Conservation (phyloP, 1,140 invertebrate species). For the Elymnias hypermnestra region DNA sequence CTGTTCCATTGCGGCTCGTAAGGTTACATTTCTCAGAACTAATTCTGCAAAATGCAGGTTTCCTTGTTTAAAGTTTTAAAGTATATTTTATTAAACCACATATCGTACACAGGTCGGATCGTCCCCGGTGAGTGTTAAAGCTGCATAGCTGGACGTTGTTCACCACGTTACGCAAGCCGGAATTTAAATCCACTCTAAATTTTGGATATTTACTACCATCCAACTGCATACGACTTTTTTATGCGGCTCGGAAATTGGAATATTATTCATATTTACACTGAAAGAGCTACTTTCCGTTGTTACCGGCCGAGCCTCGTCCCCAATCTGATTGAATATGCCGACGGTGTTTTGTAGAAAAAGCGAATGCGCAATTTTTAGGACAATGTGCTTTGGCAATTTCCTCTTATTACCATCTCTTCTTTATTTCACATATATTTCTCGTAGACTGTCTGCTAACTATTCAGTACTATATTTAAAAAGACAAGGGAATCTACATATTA, state of each 20-base stretch:
- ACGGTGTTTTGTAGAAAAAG: neutral
- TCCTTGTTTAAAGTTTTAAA: too few relatives aligned
- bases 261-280: conserved; percentile 9
- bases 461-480: too few relatives aligned
- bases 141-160: neutral
- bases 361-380: neutral
- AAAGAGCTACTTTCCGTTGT: conserved; percentile 5
- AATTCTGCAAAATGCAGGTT: too few relatives aligned
- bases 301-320: conserved; percentile 2
- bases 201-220: conserved; percentile 6
- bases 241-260: conserved; percentile 7
- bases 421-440: too few relatives aligned
- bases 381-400: neutral
- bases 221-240: conserved; percentile 9
- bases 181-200: conserved; percentile 10
- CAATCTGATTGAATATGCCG: conserved; percentile 7
- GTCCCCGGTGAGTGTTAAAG: neutral
- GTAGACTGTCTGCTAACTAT: too few relatives aligned
- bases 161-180: conserved; percentile 6
- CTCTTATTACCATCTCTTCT: neutral
- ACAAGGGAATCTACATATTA: too few relatives aligned
- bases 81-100: too few relatives aligned
- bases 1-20: too few relatives aligned
- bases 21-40: too few relatives aligned
- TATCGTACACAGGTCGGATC: neutral